Evolutionary conservation across 2,113 vertebrate genomes (phyloP).

Genomic region (Poecile atricapillus): DNA sequence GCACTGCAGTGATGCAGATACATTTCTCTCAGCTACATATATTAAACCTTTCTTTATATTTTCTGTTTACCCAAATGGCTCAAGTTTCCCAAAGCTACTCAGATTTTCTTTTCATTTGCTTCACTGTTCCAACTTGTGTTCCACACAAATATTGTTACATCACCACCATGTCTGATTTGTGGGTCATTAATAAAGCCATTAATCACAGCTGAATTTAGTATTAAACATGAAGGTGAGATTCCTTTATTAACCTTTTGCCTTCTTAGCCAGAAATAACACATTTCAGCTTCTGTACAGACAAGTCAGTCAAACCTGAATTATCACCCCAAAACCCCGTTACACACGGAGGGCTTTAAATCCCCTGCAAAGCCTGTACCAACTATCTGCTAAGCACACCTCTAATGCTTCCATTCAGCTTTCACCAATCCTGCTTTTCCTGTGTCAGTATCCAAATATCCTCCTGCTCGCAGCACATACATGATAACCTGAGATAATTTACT

Average conservation of each 20-base stretch:
- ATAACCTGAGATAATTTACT: slow-evolving; percentile 63
- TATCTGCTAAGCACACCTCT: background rate
- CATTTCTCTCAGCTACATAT: background rate
- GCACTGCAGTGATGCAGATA: background rate
- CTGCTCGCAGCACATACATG: background rate
- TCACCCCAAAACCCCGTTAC: slow-evolving; percentile 14
- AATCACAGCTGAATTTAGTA: slow-evolving; percentile 37
- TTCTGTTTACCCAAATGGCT: background rate
- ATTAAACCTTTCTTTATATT: background rate
- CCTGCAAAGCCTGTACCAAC: background rate
- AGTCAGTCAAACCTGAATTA: slow-evolving; percentile 40
- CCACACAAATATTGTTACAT: background rate
- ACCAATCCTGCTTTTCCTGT: background rate
- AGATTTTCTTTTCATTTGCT: background rate
- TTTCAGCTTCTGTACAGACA: background rate
- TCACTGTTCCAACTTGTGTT: background rate
- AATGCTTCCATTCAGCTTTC: background rate
- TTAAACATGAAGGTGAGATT: slow-evolving; percentile 42
- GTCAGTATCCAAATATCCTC: background rate
- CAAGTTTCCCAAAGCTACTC: background rate
- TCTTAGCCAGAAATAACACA: slow-evolving; percentile 15
- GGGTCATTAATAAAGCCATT: slow-evolving; percentile 45
- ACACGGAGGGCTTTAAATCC: background rate
- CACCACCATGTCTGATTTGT: background rate
- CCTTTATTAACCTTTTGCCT: slow-evolving; percentile 58